Evolutionary conservation across 2,113 vertebrate genomes (phyloP).

Genomic region (Limanda limanda): DNA sequence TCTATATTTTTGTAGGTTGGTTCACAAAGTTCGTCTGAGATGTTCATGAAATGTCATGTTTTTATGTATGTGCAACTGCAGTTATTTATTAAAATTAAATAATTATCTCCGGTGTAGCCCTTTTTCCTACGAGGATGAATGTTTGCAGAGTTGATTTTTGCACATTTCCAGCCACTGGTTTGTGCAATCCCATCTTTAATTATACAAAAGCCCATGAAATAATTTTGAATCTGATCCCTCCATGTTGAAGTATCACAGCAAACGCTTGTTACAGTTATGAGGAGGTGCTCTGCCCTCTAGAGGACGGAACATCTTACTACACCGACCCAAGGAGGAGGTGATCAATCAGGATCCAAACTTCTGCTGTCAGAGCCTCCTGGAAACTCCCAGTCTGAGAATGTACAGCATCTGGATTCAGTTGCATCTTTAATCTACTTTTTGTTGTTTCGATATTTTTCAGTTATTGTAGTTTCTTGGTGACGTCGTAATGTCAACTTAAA

Average conservation of each 20-base stretch:
- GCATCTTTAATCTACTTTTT: background rate
- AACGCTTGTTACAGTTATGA: background rate
- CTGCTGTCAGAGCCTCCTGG: background rate
- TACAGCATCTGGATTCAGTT: too few species aligned
- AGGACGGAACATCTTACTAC: conserved; percentile 9
- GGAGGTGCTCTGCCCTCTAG: conserved; percentile 53
- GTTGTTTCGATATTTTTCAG: background rate
- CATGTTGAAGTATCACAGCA: too few species aligned
- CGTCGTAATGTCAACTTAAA: too few species aligned
- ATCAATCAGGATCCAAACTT: background rate
- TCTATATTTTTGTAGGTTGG: conserved; percentile 39
- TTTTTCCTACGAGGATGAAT: too few species aligned
- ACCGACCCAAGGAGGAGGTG: background rate
- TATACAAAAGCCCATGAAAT: too few species aligned
- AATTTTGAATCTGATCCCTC: too few species aligned
- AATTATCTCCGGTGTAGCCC: too few species aligned
- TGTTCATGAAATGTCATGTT: conserved; percentile 3
- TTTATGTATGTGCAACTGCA: conserved; percentile 7
- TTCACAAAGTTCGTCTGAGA: background rate
- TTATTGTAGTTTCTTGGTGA: too few species aligned
- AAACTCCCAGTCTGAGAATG: background rate
- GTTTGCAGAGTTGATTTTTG: too few species aligned
- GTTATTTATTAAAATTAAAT: background rate
- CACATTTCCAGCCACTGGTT: too few species aligned
- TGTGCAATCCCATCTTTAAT: too few species aligned